Evolutionary conservation across 37 sponge, comb jelly and placozoan genomes (phyloP).

Genomic region (Aphrocallistes beatrix): DNA sequence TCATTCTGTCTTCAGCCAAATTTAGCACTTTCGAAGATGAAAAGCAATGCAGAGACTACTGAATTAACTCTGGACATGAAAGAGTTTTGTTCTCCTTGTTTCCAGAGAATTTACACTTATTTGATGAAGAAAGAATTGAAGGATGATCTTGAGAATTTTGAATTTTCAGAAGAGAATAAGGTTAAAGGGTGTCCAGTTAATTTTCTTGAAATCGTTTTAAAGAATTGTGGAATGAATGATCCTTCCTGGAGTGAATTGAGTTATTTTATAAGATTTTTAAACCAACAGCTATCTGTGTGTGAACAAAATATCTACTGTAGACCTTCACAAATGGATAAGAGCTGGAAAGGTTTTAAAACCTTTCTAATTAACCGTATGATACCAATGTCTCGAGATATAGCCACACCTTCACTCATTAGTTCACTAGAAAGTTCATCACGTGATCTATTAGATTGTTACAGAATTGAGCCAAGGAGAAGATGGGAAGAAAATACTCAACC

Average conservation of each 20-base stretch:
- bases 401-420: background rate
- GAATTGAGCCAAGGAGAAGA: background rate
- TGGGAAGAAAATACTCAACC: constrained; percentile 47
- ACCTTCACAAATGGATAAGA: background rate
- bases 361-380: constrained; percentile 35
- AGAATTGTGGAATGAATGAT: constrained; percentile 31
- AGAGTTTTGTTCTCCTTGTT: background rate
- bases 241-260: constrained; percentile 77
- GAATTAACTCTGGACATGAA: background rate
- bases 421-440: background rate
- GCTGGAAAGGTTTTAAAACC: constrained; percentile 22
- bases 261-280: constrained; percentile 67
- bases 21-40: background rate
- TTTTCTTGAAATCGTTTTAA: background rate
- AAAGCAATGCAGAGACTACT: background rate
- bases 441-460: background rate
- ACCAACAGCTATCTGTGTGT: constrained; percentile 53
- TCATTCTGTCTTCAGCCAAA: background rate
- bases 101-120: background rate
- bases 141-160: background rate
- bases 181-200: background rate
- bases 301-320: constrained; percentile 50
- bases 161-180: background rate
- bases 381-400: constrained; percentile 23
- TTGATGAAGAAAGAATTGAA: background rate